These are phyloP conservation scores for Alosa alosa DNA, from an alignment of 2,113 vertebrate species.

Conservation along the genomic window DNA sequence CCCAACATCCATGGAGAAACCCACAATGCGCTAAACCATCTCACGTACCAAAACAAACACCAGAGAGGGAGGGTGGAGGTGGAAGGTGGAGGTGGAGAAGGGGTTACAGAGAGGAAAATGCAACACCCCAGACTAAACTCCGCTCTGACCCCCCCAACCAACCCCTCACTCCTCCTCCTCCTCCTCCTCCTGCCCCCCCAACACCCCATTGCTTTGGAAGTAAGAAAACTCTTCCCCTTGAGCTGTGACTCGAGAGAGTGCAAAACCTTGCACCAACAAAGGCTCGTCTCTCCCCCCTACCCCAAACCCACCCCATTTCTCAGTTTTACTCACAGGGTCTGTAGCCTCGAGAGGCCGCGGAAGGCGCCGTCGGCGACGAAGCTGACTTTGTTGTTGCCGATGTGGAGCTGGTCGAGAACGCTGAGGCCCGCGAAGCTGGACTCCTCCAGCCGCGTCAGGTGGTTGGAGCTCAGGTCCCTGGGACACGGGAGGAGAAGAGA, in stretches of 20 bases:
- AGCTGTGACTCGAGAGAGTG: not conserved
- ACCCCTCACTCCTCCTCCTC: not conserved
- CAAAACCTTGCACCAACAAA: not conserved
- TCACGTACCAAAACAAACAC: constrained; percentile 60
- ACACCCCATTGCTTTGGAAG: not conserved
- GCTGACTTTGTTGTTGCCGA: constrained; percentile 90
- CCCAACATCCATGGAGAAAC: constrained; percentile 42
- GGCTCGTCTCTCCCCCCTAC: not conserved
- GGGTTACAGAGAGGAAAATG: not conserved
- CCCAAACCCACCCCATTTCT: no score
- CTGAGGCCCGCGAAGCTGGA: constrained; percentile 89
- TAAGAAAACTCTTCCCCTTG: not conserved
- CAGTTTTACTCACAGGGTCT: constrained; percentile 58
- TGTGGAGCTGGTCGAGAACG: constrained; percentile 79
- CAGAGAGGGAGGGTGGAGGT: constrained; percentile 39
- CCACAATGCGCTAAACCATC: constrained; percentile 56
- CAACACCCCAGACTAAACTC: not conserved
- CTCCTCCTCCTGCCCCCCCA: not conserved
- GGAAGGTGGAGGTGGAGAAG: not conserved
- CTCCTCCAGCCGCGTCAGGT: constrained; percentile 87
- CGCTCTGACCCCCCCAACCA: not conserved
- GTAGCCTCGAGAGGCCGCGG: constrained; percentile 84
- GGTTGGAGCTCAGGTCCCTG: constrained; percentile 90
- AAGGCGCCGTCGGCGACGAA: constrained; percentile 96
- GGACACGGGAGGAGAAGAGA: constrained; percentile 33